Base-by-base conservation (phyloP, 1,140 invertebrate genomes). In the Bombus consobrinus region DNA sequence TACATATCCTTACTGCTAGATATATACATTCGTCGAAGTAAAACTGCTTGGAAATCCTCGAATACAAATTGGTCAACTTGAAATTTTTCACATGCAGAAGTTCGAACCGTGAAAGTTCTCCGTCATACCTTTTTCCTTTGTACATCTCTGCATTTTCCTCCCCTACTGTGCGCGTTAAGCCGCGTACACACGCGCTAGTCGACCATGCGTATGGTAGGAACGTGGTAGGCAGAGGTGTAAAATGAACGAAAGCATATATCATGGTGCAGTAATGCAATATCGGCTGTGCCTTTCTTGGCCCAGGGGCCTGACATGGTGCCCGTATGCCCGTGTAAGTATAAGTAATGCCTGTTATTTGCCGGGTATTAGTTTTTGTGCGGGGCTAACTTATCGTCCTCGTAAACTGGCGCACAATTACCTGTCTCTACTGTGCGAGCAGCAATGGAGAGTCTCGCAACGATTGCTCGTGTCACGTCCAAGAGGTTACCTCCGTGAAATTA, bases 341-440 rank as follows among this genome's bases (percentile, higher is more conserved):
- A 92, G 91, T 93, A 93, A 92, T 92, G 90, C 82, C 90, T 92
- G 92, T 93, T 93, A 93, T 93, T 93, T 92, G 92, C 89, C 87
- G 82, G 88, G 88, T 92, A 92, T 92, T 93, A 92, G 92, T 92
- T 93, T 93, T 93, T 92, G 90, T 85, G 41, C 75, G 66, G 87
- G 81, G 71, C 87, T 92, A 93, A 93, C 91, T 93, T 92, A 92
- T 92, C 91, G 89, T 90, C 83, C 89, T 92, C 92, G 91, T 92
- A 93, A 93, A 93, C 78, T 92, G 89, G 91, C 83, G 81, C 86
- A 92, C 91, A 91, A 93, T 93, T 92, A 88, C 89, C 88, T 92
- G 91, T 90, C 91, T 90, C 86, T 87, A 87, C 90, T 72, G 73
- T 91, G 84, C 88, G 80, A 81, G 53, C 77, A 74, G 72, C 82